These are phyloP conservation scores for Leptopterna dolabrata DNA, from an alignment of 2,888 invertebrate species.

Conservation along the genomic window DNA sequence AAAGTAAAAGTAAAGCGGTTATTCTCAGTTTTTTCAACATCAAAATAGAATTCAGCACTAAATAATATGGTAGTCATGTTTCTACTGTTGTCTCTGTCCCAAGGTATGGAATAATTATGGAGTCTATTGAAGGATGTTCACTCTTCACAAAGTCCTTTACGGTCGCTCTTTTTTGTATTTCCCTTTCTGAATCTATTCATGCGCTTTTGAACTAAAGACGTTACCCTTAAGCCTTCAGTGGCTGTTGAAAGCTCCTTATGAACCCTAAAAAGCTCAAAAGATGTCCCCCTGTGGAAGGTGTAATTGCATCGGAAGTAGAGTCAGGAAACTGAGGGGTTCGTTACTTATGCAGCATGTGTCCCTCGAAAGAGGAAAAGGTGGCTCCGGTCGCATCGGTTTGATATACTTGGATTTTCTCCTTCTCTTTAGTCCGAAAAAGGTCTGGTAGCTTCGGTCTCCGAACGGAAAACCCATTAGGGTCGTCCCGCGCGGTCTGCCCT, in stretches of 20 bases:
- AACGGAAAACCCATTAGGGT: conserved; percentile 53
- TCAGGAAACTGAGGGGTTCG: conserved; percentile 22
- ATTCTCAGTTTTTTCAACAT: no score
- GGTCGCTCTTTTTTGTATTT: not conserved
- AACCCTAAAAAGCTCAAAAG: conserved; percentile 15
- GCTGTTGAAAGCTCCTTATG: not conserved
- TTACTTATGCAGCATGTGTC: conserved; percentile 50
- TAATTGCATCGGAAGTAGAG: conserved; percentile 35
- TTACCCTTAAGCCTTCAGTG: not conserved
- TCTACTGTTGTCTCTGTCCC: no score
- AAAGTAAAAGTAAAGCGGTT: no score
- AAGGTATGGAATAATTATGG: no score
- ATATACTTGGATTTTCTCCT: conserved; percentile 38
- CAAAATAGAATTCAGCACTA: no score
- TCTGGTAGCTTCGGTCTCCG: conserved; percentile 11
- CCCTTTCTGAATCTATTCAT: not conserved
- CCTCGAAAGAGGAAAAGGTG: conserved; percentile 4
- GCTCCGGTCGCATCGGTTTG: conserved; percentile 46
- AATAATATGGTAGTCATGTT: no score
- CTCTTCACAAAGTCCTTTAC: not conserved
- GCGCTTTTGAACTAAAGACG: not conserved
- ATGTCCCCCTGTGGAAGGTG: conserved; percentile 4
- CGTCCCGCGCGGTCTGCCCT: conserved; percentile 23
- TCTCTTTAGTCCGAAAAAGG: conserved; percentile 42
- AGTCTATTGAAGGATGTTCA: not conserved